Conservation (phyloP, 2,888 invertebrate genomes). For the Polydrusus pterygomalis region DNA sequence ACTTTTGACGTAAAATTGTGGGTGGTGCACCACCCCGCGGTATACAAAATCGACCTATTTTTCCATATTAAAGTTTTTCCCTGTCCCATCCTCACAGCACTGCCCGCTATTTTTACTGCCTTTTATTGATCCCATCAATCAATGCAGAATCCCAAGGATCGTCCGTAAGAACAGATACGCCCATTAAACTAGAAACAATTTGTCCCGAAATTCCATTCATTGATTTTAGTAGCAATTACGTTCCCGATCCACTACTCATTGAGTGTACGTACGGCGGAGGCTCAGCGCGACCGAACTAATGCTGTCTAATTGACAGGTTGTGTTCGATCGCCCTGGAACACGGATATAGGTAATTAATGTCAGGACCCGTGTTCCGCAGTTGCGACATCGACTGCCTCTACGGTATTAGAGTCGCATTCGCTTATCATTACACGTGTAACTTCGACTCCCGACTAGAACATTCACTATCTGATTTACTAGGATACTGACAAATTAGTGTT, state of each 20-base stretch:
- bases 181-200: slow-evolving; percentile 8
- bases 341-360: slow-evolving; percentile 73
- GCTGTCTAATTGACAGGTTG: slow-evolving; percentile 73
- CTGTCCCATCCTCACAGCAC: too few species aligned
- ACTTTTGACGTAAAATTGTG: too few species aligned
- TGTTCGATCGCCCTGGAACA: slow-evolving; percentile 71
- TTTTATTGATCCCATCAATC: too few species aligned
- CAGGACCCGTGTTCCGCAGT: slow-evolving; percentile 70
- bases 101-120: too few species aligned
- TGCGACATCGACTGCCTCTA: slow-evolving; percentile 51
- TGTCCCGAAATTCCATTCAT: slow-evolving; percentile 21
- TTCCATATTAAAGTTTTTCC: too few species aligned
- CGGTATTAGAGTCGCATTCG: slow-evolving; percentile 67
- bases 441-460: slow-evolving; percentile 54
- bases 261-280: slow-evolving; percentile 36
- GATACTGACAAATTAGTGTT: slow-evolving; percentile 54
- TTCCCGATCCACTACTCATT: slow-evolving; percentile 30
- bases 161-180: background rate
- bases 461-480: slow-evolving; percentile 56
- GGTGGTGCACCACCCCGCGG: too few species aligned
- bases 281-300: slow-evolving; percentile 65
- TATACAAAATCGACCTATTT: too few species aligned
- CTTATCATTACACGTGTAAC: slow-evolving; percentile 69
- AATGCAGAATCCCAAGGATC: too few species aligned
- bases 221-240: slow-evolving; percentile 38